Evolutionary conservation across 2,888 invertebrate species (phyloP).

Genomic region (Eumacrocentrus americanus): DNA sequence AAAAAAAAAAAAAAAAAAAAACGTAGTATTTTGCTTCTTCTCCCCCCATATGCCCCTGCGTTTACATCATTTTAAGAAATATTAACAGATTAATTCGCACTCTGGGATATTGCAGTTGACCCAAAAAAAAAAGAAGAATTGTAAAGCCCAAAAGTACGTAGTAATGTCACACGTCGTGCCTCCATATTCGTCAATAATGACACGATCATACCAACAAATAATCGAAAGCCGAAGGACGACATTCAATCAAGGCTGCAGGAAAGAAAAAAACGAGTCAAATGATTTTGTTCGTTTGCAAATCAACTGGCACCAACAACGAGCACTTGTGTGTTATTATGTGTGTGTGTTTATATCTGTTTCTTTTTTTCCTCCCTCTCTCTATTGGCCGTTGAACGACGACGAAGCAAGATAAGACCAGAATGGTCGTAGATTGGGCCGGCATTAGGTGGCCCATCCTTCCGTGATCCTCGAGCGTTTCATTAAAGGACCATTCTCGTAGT

Average conservation of each 20-base stretch:
- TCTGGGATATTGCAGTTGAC: conserved; percentile 26
- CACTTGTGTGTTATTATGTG: conserved; percentile 7
- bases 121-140: conserved; percentile 6
- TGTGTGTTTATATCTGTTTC: conserved; percentile 5
- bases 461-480: conserved; percentile 86
- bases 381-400: conserved; percentile 48
- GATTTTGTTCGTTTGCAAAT: neutral
- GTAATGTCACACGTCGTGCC: conserved; percentile 2
- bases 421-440: conserved; percentile 34
- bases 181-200: conserved; percentile 27
- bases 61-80: no score
- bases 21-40: conserved; percentile 27
- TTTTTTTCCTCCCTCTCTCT: conserved; percentile 30
- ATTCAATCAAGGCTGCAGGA: neutral
- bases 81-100: conserved; percentile 16
- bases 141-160: conserved; percentile 17
- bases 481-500: conserved; percentile 71
- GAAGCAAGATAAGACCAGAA: conserved; percentile 25
- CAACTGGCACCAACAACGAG: conserved; percentile 15
- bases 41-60: conserved; percentile 5
- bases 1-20: neutral
- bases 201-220: neutral
- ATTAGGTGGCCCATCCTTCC: conserved; percentile 92
- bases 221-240: neutral
- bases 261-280: neutral